Base-by-base conservation (phyloP, 1,140 invertebrate species). In the Euschistus heros region DNA sequence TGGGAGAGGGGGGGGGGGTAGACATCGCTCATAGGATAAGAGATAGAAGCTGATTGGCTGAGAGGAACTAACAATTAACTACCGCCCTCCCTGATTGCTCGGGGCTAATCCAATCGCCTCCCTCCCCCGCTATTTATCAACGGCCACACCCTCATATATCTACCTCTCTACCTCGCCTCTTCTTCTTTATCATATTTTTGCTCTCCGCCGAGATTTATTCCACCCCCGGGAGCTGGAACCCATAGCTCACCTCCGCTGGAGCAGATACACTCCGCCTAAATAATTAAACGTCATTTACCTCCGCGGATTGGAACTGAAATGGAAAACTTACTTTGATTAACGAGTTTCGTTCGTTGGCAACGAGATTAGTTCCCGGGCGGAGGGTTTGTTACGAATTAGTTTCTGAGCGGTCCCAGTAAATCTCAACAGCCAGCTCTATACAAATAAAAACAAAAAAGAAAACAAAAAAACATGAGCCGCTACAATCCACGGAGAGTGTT, bases 251-350 rank as follows among this genome's bases (percentile, higher is more conserved):
- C 46, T 13, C 17, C 7, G 15, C 46, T 15, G 15, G 3, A n/a
- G 15, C 46, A 5, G 27, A 7, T 13, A 37, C 33, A 13, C 10
- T 37, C 8, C 47, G 2, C 54, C 24, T 57, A 57, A 57, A 57
- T 57, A 57, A 57, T 57, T 57, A 57, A 57, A 57, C 54, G 54
- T 57, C 54, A 57, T 57, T 57, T 24, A 24, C 1, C 18, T 4
- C 54, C 54, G 54, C 2, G 54, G 54, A 57, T 57, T 57, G 54
- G 15, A 57, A 57, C 54, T 57, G 54, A 57, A 57, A 57, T 24
- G 54, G 54, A 57, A 37, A 37, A 37, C 6, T 37, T 37, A 37
- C 33, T 37, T 37, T 37, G 33, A 37, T 37, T 37, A 37, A 37
- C 13, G 33, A 37, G 33, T 13, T 37, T 13, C 33, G 6, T 37